These are phyloP conservation scores for Megalurothrips usitatus DNA, from an alignment of 2,888 invertebrate species.

Conservation along the genomic window DNA sequence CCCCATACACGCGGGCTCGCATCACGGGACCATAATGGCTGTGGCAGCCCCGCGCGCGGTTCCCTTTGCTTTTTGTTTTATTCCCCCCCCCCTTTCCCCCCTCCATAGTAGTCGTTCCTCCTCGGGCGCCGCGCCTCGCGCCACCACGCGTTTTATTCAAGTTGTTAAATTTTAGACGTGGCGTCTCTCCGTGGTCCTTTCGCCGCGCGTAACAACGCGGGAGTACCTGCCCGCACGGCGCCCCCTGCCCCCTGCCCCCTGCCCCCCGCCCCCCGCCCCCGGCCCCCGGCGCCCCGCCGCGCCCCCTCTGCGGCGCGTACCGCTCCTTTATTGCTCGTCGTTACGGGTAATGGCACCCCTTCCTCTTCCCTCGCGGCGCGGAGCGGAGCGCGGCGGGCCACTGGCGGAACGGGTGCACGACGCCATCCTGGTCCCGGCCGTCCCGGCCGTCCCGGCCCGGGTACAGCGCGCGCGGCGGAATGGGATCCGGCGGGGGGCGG, in stretches of 20 bases:
- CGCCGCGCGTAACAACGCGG: constrained; percentile 6
- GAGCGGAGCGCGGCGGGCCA: neutral
- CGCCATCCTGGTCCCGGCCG: no score
- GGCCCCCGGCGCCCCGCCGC: neutral
- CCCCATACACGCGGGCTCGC: no score
- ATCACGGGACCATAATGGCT: no score
- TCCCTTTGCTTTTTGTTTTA: no score
- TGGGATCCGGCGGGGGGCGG: neutral
- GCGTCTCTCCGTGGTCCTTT: neutral
- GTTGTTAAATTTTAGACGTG: constrained; percentile 19
- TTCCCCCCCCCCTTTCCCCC: no score
- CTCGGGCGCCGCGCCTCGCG: neutral
- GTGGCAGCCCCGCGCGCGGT: no score
- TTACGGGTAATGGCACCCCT: constrained; percentile 1
- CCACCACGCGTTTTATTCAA: constrained; percentile 3
- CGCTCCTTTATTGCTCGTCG: constrained; percentile 16
- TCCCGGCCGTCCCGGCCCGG: neutral
- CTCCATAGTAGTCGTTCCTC: neutral
- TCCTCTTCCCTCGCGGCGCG: neutral
- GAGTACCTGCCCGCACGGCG: neutral
- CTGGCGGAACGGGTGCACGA: no score
- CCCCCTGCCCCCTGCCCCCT: neutral
- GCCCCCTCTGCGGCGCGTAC: neutral
- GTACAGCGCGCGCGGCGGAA: neutral
- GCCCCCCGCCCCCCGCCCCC: neutral